Evolutionary conservation across 2,888 invertebrate species (phyloP).

Genomic region (Drosophila meridionalis): DNA sequence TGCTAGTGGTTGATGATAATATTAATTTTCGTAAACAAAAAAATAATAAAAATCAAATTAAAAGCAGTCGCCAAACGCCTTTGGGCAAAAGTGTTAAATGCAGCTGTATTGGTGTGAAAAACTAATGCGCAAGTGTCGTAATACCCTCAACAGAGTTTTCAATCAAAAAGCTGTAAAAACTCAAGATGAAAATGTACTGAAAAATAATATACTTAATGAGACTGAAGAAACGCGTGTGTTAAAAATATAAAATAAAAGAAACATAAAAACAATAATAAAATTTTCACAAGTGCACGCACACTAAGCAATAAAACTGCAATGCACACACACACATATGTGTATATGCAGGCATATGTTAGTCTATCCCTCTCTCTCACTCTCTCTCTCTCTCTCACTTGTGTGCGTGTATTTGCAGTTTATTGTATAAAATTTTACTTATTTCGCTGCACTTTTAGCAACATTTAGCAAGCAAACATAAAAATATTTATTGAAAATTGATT

Average conservation of each 20-base stretch:
- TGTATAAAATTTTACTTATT: conserved; percentile 24
- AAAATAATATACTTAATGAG: conserved; percentile 8
- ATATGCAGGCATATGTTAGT: conserved; percentile 16
- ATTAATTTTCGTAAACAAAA: conserved; percentile 20
- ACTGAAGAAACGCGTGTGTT: conserved; percentile 14
- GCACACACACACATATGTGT: conserved; percentile 34
- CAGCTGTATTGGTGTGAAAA: conserved; percentile 44
- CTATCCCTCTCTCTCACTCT: conserved; percentile 31
- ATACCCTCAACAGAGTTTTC: conserved; percentile 23
- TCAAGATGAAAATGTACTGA: neutral
- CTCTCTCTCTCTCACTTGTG: conserved; percentile 9
- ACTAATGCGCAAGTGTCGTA: conserved; percentile 45
- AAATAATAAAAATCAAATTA: neutral
- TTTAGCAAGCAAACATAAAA: conserved; percentile 1
- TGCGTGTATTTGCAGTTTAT: conserved; percentile 27
- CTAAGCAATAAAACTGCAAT: conserved; percentile 38
- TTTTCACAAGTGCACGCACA: conserved; percentile 65
- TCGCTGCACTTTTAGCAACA: conserved; percentile 35
- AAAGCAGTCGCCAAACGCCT: conserved; percentile 5
- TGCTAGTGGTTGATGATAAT: conserved; percentile 16
- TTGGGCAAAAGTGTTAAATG: conserved; percentile 37
- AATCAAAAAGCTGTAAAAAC: neutral
- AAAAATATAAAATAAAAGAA: neutral
- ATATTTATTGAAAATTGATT: neutral
- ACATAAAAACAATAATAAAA: conserved; percentile 23